Conservation (phyloP, 1,140 invertebrate genomes). For the Tetramorium parvispinum region DNA sequence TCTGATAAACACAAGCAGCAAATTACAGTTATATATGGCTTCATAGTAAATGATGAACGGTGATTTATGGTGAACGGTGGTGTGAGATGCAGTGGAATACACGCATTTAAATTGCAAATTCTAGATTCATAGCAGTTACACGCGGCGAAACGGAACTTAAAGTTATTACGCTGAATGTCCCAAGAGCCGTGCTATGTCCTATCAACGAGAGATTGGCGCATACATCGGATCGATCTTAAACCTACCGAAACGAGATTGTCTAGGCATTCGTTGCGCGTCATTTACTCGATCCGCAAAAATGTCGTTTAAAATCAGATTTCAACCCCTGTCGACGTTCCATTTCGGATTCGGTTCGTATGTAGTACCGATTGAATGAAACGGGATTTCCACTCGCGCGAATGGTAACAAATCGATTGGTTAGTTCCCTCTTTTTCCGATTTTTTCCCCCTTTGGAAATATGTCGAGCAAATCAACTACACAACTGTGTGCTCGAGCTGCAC, state of each 20-base stretch:
- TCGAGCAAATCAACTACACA: slow-evolving; percentile 7
- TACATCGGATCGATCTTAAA: slow-evolving; percentile 24
- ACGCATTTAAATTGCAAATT: slow-evolving; percentile 54
- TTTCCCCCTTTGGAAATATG: slow-evolving; percentile 18
- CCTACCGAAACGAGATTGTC: slow-evolving; percentile 4
- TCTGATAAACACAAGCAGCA: background rate
- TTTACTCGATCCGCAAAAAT: slow-evolving; percentile 21
- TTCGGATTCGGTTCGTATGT: slow-evolving; percentile 25
- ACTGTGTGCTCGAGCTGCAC: background rate
- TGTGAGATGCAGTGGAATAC: background rate
- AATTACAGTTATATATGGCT: background rate
- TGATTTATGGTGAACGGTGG: slow-evolving; percentile 24
- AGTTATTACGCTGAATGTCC: slow-evolving; percentile 19
- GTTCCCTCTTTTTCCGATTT: background rate
- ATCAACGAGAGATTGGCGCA: slow-evolving; percentile 5
- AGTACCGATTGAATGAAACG: slow-evolving; percentile 35
- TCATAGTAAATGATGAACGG: background rate
- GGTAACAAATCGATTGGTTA: slow-evolving; percentile 44
- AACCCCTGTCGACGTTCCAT: background rate
- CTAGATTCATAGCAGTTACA: slow-evolving; percentile 17
- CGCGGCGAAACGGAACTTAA: slow-evolving; percentile 25
- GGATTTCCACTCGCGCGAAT: slow-evolving; percentile 34
- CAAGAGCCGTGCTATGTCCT: slow-evolving; percentile 20
- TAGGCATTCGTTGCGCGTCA: slow-evolving; percentile 15
- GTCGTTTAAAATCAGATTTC: slow-evolving; percentile 38